A percentile compares a stretch with the other conserved stretches of the same genome.
Evolutionary conservation across 2,888 invertebrate genomes (phyloP).

Genomic region (Hecatera dysodea): DNA sequence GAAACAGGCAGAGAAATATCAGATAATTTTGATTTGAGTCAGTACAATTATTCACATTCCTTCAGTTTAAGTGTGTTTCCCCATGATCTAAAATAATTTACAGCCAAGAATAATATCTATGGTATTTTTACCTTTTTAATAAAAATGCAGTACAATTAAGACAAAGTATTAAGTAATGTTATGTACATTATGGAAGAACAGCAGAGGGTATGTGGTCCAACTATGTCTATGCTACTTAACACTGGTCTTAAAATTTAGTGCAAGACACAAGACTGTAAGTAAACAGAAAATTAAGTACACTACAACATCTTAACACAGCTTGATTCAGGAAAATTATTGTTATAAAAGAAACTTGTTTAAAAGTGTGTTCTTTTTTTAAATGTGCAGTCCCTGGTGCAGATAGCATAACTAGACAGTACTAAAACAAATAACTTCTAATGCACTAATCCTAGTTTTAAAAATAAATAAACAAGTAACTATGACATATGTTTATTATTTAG

Average conservation of each 20-base stretch:
- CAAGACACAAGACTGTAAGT: slow-evolving; percentile 66
- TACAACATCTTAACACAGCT: slow-evolving; percentile 53
- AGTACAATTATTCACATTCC: slow-evolving; percentile 1
- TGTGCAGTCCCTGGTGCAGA: slow-evolving; percentile 63
- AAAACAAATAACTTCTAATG: slow-evolving; percentile 59
- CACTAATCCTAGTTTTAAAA: slow-evolving; percentile 66
- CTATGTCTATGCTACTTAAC: slow-evolving; percentile 66
- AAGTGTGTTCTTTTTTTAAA: slow-evolving; percentile 34
- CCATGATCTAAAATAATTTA: slow-evolving; percentile 9
- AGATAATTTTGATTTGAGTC: background rate
- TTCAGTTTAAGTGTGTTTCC: background rate
- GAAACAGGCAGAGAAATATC: slow-evolving; percentile 3
- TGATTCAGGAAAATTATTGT: slow-evolving; percentile 40
- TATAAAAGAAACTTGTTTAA: slow-evolving; percentile 31
- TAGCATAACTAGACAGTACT: slow-evolving; percentile 57
- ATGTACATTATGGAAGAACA: slow-evolving; percentile 64
- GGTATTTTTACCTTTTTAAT: background rate
- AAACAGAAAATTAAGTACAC: slow-evolving; percentile 74
- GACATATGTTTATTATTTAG: slow-evolving; percentile 61
- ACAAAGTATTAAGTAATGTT: slow-evolving; percentile 16
- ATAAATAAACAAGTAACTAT: slow-evolving; percentile 73
- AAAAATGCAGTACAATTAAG: slow-evolving; percentile 4
- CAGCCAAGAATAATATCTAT: slow-evolving; percentile 4
- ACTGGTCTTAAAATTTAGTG: slow-evolving; percentile 72
- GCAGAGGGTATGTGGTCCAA: slow-evolving; percentile 61